Evolutionary conservation across 2,888 invertebrate species (phyloP).

Genomic region (Rhyacophila evoluta): DNA sequence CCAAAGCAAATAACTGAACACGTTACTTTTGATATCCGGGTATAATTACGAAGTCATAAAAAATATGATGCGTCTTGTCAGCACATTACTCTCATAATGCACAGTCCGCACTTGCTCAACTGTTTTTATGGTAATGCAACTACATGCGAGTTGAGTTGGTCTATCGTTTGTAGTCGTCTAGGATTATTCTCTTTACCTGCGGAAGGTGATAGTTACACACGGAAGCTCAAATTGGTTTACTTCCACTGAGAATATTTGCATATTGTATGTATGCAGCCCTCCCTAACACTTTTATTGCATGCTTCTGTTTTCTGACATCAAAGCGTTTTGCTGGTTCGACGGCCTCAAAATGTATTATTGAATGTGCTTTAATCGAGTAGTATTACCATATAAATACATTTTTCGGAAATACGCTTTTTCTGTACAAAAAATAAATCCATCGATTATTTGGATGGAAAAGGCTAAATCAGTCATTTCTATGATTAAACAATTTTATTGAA

Average conservation of each 20-base stretch:
- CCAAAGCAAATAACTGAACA: background rate
- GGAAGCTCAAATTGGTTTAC: background rate
- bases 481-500: no score
- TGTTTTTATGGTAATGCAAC: conserved; percentile 16
- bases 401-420: no score
- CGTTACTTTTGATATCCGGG: background rate
- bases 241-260: background rate
- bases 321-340: no score
- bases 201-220: background rate
- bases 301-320: no score
- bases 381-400: no score
- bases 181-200: conserved; percentile 42
- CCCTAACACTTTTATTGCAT: background rate
- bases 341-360: no score
- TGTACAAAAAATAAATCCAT: no score
- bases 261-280: background rate
- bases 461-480: no score
- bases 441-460: no score
- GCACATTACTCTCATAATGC: background rate
- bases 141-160: background rate
- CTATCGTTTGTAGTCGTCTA: background rate
- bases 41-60: background rate
- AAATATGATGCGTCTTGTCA: background rate
- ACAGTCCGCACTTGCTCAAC: background rate
- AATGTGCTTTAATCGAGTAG: no score